phyloP scores from a whole-genome alignment of 2,797 vertebrate species.

The Microtus californicus region DNA sequence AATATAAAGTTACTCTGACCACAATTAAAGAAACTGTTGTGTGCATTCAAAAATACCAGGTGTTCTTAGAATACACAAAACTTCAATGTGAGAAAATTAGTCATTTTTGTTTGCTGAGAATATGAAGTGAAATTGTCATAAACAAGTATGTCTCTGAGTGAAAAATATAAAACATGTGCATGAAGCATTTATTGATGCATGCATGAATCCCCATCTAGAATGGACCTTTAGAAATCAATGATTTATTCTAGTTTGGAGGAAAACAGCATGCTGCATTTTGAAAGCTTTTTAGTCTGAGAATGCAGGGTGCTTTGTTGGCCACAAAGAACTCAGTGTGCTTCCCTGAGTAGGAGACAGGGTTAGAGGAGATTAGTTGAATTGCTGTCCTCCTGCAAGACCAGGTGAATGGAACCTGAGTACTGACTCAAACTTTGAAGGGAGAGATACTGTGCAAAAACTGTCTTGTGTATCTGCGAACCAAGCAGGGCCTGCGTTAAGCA shows the following conservation, averaged over 20 bases:
- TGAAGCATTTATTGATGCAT: neutral
- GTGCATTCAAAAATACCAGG: fast-evolving
- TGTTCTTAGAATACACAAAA: neutral
- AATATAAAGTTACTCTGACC: neutral
- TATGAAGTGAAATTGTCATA: neutral
- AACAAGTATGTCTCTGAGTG: neutral
- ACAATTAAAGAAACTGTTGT: neutral
- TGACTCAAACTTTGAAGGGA: neutral
- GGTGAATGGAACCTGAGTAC: fast-evolving
- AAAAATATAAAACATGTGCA: neutral
- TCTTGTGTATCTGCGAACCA: fast-evolving
- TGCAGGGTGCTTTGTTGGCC: neutral
- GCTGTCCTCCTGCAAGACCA: neutral
- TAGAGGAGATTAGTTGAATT: neutral
- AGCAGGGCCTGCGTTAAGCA: neutral
- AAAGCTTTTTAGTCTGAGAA: neutral
- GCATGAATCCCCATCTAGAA: neutral
- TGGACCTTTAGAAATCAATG: neutral
- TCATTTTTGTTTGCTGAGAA: neutral
- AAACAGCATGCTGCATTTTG: conserved; percentile 25
- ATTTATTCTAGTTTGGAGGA: conserved; percentile 29
- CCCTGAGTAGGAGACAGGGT: neutral
- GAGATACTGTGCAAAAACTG: neutral
- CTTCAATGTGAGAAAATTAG: neutral
- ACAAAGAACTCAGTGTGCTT: neutral